Percentiles rank a stretch among this genome's conserved stretches.
These are phyloP conservation scores for Istiophorus platypterus DNA, from an alignment of 2,113 vertebrate genomes.

Conservation along the genomic window DNA sequence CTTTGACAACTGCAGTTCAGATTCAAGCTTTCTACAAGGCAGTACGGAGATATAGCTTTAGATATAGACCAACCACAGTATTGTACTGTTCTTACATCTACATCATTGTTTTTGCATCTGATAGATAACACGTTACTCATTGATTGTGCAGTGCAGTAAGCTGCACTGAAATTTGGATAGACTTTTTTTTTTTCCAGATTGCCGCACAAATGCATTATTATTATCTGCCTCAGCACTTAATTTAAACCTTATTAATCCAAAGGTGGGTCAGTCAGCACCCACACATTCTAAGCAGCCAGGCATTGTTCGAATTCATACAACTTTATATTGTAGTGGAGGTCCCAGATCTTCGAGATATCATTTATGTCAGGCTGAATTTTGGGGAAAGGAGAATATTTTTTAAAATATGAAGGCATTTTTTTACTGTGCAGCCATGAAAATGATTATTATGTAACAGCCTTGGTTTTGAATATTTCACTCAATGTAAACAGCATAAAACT, in stretches of 20 bases:
- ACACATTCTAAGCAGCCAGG: not conserved
- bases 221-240: not conserved
- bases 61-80: not conserved
- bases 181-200: not conserved
- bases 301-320: not conserved
- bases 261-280: not conserved
- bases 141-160: not conserved
- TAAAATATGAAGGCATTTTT: too few relatives aligned
- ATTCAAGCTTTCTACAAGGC: not conserved
- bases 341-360: not conserved
- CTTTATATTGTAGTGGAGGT: not conserved
- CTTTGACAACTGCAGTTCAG: not conserved
- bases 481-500: not conserved
- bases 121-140: not conserved
- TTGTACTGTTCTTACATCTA: not conserved
- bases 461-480: not conserved
- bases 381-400: not conserved
- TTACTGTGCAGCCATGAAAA: slow-evolving; percentile 1
- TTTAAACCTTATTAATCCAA: not conserved
- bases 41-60: not conserved
- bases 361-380: not conserved
- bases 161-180: not conserved
- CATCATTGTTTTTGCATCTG: not conserved
- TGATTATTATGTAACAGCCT: not conserved
- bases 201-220: not conserved